phyloP scores from a whole-genome alignment of 2,113 vertebrate species.

The Vidua macroura region DNA sequence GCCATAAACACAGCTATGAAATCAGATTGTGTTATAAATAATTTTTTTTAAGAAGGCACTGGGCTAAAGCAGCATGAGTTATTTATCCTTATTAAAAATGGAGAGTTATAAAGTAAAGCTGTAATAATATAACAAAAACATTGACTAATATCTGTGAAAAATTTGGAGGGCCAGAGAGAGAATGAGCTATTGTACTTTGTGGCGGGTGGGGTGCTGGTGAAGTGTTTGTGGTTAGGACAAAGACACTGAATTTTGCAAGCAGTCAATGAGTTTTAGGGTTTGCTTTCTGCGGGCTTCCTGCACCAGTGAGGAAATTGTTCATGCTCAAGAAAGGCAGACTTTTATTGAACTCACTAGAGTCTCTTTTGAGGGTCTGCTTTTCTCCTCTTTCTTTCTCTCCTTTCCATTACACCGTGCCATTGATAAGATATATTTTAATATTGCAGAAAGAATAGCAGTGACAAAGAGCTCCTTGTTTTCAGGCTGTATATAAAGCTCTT shows the following conservation, averaged over 20 bases:
- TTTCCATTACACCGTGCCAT: neutral
- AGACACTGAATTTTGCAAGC: constrained; percentile 49
- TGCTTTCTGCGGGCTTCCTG: constrained; percentile 29
- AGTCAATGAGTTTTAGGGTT: neutral
- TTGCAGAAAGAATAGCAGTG: neutral
- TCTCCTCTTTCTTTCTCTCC: neutral
- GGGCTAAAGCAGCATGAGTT: constrained; percentile 7
- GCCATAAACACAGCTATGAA: neutral
- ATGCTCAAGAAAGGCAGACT: neutral
- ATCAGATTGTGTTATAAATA: constrained; percentile 8
- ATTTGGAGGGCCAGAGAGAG: neutral
- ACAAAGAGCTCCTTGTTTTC: neutral
- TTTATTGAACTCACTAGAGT: neutral
- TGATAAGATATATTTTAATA: neutral
- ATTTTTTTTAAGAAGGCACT: neutral
- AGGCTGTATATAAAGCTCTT: neutral
- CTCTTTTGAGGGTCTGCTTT: neutral
- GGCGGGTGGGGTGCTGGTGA: constrained; percentile 44
- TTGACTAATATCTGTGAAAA: constrained; percentile 59
- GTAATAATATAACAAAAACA: constrained; percentile 16
- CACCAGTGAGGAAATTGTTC: neutral
- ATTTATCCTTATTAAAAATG: constrained; percentile 33
- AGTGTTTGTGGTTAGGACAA: constrained; percentile 53
- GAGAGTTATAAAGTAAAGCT: constrained; percentile 41
- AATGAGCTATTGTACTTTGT: constrained; percentile 41